A percentile compares a stretch with the other conserved stretches of the same genome.
Conservation (phyloP, 2,888 invertebrate species). For the Diarsia mendica region DNA sequence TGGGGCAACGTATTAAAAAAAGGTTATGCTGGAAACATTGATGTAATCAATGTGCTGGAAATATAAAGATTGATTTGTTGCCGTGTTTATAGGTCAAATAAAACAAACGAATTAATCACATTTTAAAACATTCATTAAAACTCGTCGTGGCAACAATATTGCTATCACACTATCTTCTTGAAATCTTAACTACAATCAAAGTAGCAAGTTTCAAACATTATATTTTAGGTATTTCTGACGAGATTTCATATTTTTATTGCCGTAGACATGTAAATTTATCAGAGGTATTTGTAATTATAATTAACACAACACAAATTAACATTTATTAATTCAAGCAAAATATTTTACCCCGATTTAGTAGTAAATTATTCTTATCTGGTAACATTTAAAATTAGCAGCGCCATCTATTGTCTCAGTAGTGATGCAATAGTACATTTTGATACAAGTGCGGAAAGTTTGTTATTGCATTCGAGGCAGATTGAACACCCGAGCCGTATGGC, state of each 20-base stretch:
- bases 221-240: conserved; percentile 6
- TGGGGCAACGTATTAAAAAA: too few relatives aligned
- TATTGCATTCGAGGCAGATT: too few relatives aligned
- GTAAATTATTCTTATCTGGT: conserved; percentile 27
- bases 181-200: conserved; percentile 60
- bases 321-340: conserved; percentile 39
- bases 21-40: too few relatives aligned
- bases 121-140: conserved; percentile 80
- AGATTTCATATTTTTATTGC: conserved; percentile 41
- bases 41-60: too few relatives aligned
- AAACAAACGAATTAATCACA: conserved; percentile 42
- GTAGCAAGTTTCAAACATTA: conserved; percentile 56
- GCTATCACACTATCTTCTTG: conserved; percentile 70
- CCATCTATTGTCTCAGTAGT: conserved; percentile 17
- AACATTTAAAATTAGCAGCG: conserved; percentile 22
- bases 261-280: conserved; percentile 10
- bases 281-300: conserved; percentile 13
- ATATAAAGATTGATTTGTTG: too few relatives aligned
- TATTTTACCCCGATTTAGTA: conserved; percentile 46
- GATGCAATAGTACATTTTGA: too few relatives aligned
- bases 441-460: too few relatives aligned
- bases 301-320: conserved; percentile 38
- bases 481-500: too few relatives aligned
- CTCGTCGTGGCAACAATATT: conserved; percentile 71
- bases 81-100: conserved; percentile 3